These are phyloP conservation scores for Brachyptera risi DNA, from an alignment of 2,888 invertebrate genomes.

Conservation along the genomic window DNA sequence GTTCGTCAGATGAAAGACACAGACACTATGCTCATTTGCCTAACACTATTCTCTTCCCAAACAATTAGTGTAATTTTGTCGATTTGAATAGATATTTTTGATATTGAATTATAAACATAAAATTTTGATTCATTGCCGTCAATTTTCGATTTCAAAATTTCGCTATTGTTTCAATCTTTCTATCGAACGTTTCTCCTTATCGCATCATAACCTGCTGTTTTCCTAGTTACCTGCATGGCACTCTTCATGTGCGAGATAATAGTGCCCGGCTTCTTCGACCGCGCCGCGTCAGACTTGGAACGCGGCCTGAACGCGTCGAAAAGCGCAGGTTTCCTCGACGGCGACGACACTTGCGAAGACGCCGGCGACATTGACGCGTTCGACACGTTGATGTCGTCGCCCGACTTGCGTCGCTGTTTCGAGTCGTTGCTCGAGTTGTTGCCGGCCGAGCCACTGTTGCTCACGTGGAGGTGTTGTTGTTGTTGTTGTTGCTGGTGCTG, in stretches of 20 bases:
- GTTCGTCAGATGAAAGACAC: too few relatives aligned
- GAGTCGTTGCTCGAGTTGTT: slow-evolving; percentile 24
- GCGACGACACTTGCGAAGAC: slow-evolving; percentile 38
- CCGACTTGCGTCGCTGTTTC: slow-evolving; percentile 42
- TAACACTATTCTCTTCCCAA: too few relatives aligned
- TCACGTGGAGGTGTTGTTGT: slow-evolving; percentile 21
- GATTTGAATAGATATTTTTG: too few relatives aligned
- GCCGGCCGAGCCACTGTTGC: slow-evolving; percentile 21
- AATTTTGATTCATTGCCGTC: too few relatives aligned
- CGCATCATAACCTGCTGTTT: too few relatives aligned
- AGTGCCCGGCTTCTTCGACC: slow-evolving; percentile 47
- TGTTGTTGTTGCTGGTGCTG: slow-evolving; percentile 27
- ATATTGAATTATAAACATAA: too few relatives aligned
- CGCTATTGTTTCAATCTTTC: too few relatives aligned
- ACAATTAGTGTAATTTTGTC: too few relatives aligned
- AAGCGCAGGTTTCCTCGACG: slow-evolving; percentile 67
- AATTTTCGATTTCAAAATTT: too few relatives aligned
- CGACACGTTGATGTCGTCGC: slow-evolving; percentile 42
- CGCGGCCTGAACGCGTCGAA: slow-evolving; percentile 77
- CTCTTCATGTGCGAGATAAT: slow-evolving; percentile 84
- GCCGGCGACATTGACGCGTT: slow-evolving; percentile 37
- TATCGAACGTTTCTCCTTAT: too few relatives aligned
- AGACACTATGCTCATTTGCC: too few relatives aligned
- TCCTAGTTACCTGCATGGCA: too few relatives aligned
- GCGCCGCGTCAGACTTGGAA: slow-evolving; percentile 70